These are phyloP conservation scores for Aleadryas rufinucha DNA, from an alignment of 2,113 vertebrate genomes.

Conservation along the genomic window DNA sequence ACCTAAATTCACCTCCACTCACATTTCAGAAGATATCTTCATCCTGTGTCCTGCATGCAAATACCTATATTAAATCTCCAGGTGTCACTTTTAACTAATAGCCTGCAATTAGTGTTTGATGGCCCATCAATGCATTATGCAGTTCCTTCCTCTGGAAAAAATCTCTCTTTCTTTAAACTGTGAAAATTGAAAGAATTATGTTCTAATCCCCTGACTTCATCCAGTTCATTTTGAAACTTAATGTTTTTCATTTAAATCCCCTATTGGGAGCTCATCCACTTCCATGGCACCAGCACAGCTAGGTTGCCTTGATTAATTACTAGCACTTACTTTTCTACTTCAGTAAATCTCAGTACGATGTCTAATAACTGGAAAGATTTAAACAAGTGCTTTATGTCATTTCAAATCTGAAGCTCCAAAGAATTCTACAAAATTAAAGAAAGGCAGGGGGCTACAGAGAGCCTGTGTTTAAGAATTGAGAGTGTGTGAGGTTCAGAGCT, in stretches of 20 bases:
- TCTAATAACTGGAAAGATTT: constrained; percentile 51
- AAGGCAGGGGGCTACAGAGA: not conserved
- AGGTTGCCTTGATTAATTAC: constrained; percentile 62
- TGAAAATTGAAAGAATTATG: constrained; percentile 67
- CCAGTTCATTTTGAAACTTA: constrained; percentile 64
- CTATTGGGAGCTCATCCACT: constrained; percentile 54
- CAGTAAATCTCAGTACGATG: constrained; percentile 4
- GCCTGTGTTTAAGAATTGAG: not conserved
- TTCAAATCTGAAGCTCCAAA: constrained; percentile 42
- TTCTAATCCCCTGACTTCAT: constrained; percentile 65
- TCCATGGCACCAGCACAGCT: not conserved
- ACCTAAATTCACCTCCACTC: not conserved
- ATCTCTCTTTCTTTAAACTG: constrained; percentile 56
- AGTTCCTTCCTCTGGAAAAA: constrained; percentile 28
- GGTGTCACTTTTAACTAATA: not conserved
- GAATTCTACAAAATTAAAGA: not conserved
- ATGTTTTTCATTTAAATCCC: constrained; percentile 70
- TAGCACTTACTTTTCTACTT: constrained; percentile 40
- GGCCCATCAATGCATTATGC: constrained; percentile 28
- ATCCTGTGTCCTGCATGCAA: not conserved
- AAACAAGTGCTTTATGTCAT: constrained; percentile 39
- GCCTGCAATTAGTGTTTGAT: constrained; percentile 36
- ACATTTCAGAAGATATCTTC: not conserved
- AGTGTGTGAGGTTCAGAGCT: not conserved
- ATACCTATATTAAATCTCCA: not conserved